Base-by-base conservation (phyloP, 1,140 invertebrate genomes). In the Gonatopus flavifemur region DNA sequence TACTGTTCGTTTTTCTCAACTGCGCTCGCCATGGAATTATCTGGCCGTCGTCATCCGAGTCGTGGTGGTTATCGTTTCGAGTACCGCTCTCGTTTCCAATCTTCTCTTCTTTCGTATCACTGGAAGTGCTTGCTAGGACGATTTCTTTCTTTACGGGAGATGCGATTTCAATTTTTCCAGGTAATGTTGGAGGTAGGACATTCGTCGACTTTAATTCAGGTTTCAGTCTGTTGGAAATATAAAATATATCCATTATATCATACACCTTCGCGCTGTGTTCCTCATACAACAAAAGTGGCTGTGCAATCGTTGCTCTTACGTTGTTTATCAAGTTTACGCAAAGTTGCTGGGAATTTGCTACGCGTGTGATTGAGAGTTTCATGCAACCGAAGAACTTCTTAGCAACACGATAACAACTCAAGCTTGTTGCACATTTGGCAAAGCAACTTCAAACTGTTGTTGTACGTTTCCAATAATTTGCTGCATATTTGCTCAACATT, bases 21-120 rank as follows among this genome's bases (percentile, higher is more conserved):
- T 93, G 89, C 13, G 90, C 89, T 65, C 90, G 82, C 91, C 91
- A 94, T 0, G 91, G 91, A 30, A 92, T 91, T 37, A 92, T 91
- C 32, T 73, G 80, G 0, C 69, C 71, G 2, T 69, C 68, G 67
- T 88, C 81, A 55, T 80, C 67, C 52, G 84, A 81, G 32, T 88
- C 85, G 59, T 84, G 80, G 24, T 45, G 30, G 12, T 76, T 67
- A 18, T 82, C 77, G 19, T 18, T 43, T n/a, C 53, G 82, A 62
- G 53, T 67, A 7, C 71, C 76, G 56, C 75, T 80, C 31, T 67
- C 61, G 49, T 43, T 69, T 47, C 53, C 58, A 12, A 28, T 16
- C 43, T 52, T 49, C 20, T 64, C 59, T 33, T 64, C 62, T n/a
- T 59, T 59, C 42, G 30, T 49, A 7, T 43, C 39, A 28, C 10